These are phyloP conservation scores for Pterobdella sp. DNA, from an alignment of 2,888 invertebrate genomes.

Conservation along the genomic window DNA sequence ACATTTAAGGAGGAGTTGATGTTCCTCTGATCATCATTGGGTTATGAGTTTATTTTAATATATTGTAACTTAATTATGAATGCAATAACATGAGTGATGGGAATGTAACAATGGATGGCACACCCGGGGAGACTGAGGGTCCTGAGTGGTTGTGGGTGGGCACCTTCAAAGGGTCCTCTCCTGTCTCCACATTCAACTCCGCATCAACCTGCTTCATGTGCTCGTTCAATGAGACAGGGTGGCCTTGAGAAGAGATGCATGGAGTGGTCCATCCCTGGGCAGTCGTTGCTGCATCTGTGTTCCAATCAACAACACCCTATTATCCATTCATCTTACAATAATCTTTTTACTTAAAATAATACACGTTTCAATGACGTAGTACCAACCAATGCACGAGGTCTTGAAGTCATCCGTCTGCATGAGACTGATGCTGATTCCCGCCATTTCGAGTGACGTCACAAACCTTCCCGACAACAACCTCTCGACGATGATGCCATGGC, in stretches of 20 bases:
- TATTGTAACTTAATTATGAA: no score
- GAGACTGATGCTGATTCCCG: constrained; percentile 68
- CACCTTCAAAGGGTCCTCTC: neutral
- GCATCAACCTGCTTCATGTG: neutral
- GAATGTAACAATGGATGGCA: neutral
- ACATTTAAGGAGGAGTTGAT: constrained; percentile 29
- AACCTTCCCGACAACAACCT: constrained; percentile 59
- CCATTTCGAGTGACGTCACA: constrained; percentile 70
- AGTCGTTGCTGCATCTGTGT: constrained; percentile 1
- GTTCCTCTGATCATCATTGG: neutral
- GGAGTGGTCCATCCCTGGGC: constrained; percentile 12
- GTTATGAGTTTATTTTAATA: neutral
- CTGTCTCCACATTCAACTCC: neutral
- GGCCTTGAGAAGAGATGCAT: neutral
- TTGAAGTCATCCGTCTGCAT: constrained; percentile 40
- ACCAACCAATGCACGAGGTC: constrained; percentile 32
- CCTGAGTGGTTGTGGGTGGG: no score
- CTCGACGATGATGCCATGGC: constrained; percentile 52
- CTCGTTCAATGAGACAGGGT: neutral
- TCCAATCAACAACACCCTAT: neutral
- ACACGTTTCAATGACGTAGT: no score
- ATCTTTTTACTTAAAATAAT: neutral
- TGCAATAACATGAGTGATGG: neutral
- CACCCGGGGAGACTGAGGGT: neutral
- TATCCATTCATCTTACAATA: neutral